These are phyloP conservation scores for Eudasyphora cyanicolor DNA, from an alignment of 2,888 invertebrate genomes.

Conservation along the genomic window DNA sequence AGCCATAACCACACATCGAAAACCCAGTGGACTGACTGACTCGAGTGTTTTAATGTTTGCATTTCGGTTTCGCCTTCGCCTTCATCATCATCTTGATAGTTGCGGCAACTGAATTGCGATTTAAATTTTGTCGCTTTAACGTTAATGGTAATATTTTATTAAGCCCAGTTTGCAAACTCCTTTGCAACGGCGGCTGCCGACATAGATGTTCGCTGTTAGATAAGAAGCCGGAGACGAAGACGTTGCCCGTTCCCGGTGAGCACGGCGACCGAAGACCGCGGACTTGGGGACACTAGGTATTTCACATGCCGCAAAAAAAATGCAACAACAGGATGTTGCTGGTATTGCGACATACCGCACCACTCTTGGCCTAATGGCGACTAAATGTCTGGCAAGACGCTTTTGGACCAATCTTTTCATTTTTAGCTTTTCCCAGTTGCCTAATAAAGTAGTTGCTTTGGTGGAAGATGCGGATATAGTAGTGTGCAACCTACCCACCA, in stretches of 20 bases:
- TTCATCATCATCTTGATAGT: conserved; percentile 56
- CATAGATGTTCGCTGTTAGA: conserved; percentile 59
- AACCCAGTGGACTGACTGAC: conserved; percentile 46
- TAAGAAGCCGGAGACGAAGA: conserved; percentile 39
- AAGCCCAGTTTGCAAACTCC: conserved; percentile 46
- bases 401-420: conserved; percentile 17
- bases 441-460: conserved; percentile 1
- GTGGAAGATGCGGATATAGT: background rate
- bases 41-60: conserved; percentile 7
- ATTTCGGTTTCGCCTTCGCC: conserved; percentile 20
- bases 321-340: conserved; percentile 28
- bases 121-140: conserved; percentile 66
- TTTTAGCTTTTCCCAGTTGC: background rate
- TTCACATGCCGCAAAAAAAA: too few relatives aligned
- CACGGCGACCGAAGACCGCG: too few relatives aligned
- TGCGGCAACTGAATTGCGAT: conserved; percentile 63
- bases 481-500: conserved; percentile 42
- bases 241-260: conserved; percentile 18
- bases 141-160: conserved; percentile 66
- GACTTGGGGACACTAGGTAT: conserved; percentile 21
- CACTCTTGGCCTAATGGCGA: conserved; percentile 58
- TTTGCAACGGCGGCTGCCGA: conserved; percentile 51
- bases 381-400: conserved; percentile 58
- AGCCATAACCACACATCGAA: conserved; percentile 9
- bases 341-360: conserved; percentile 56